Conservation (phyloP, 2,888 invertebrate species). For the Drosophila emarginata region DNA sequence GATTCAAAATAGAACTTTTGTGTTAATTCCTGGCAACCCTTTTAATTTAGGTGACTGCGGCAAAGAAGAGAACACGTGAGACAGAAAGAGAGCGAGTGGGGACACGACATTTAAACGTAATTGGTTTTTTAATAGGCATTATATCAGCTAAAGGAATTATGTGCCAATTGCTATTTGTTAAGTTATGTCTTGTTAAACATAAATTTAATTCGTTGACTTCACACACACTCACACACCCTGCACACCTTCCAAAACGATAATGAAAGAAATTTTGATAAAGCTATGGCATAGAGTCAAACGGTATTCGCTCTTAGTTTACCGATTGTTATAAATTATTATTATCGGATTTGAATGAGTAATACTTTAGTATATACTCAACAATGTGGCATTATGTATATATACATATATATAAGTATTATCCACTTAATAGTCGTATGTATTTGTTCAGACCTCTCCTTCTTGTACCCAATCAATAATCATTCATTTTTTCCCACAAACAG, state of each 20-base stretch:
- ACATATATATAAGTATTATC: not conserved
- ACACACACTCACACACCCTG: not conserved
- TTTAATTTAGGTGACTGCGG: not conserved
- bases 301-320: not conserved
- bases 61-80: too few relatives aligned
- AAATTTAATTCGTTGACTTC: slow-evolving; percentile 41
- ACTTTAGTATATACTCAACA: not conserved
- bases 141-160: slow-evolving; percentile 68
- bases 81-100: slow-evolving; percentile 8
- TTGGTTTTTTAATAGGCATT: slow-evolving; percentile 75
- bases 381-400: too few relatives aligned
- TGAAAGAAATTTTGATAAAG: not conserved
- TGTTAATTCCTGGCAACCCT: not conserved
- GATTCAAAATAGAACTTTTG: not conserved
- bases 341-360: not conserved
- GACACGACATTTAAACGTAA: slow-evolving; percentile 69
- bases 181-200: slow-evolving; percentile 71
- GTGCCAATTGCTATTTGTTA: slow-evolving; percentile 62
- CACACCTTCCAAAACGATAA: not conserved
- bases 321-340: not conserved
- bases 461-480: not conserved
- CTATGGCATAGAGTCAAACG: not conserved
- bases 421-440: not conserved
- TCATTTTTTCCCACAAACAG: too few relatives aligned
- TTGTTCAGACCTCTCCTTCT: not conserved